Evolutionary conservation across 1,140 invertebrate species (phyloP), one percentile per base, ranked within the genome.

Genomic region (Laupala kohalensis): DNA sequence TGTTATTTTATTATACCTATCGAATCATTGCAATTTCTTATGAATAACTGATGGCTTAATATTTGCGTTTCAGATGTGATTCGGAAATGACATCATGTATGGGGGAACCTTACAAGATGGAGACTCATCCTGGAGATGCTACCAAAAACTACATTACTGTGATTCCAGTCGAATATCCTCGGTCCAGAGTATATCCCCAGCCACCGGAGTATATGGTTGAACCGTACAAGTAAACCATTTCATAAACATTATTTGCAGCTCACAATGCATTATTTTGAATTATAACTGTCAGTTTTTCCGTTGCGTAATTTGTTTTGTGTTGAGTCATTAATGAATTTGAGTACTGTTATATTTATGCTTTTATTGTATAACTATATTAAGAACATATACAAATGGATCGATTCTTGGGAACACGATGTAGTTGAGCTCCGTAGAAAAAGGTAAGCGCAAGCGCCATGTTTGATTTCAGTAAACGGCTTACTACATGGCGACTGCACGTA

Each of bases 81-180:
- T n/a, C n/a, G n/a, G n/a, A n/a, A n/a, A 53, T 53, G 37, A 13
- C 37, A 53, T 53, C 37, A 53, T 53, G 37, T 19, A 68, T 68
- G 67, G 27, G 26, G 29, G 28, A 27, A 29, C 19, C 67, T 30
- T 27, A 68, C 19, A 30, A 23, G 9, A 71, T 71, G 70, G 70
- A 65, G 6, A 62, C 13, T 62, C 70, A 71, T 26, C 70, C 53
- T 30, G 28, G 30, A 29, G 73, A 74, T 62, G 65, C 28, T 25
- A 71, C 53, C 15, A 72, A 74, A 62, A 74, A 73, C 67, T 75
- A 74, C 64, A 74, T 75, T 12, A 75, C 74, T 19, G 74, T 75
- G 19, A 75, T 75, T 25, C 74, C 74, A n/a, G 73, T 75, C 23
- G 74, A 75, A 30, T 75, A 75, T 67, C 73, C 73, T 23, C 25